Evolutionary conservation across 2,797 vertebrate genomes (phyloP).

Genomic region (Clarias laeviceps): DNA sequence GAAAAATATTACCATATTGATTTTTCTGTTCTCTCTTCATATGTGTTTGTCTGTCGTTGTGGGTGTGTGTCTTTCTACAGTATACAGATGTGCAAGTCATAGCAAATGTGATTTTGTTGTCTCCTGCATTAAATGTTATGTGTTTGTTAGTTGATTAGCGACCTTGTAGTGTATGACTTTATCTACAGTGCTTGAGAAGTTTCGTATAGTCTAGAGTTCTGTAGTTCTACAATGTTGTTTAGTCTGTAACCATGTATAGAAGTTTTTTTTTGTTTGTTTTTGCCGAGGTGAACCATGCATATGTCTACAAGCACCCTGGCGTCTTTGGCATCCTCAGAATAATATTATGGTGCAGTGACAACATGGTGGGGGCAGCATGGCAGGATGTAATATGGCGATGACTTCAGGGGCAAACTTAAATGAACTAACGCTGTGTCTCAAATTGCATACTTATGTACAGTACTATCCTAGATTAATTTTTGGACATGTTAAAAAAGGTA

Average conservation of each 20-base stretch:
- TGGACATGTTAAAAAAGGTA: not conserved
- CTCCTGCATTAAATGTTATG: not conserved
- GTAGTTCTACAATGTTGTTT: not conserved
- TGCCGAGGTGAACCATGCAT: not conserved
- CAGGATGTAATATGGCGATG: not conserved
- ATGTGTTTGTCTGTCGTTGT: not conserved
- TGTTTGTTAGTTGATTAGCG: not conserved
- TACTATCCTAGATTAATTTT: not conserved
- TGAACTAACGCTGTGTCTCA: not conserved
- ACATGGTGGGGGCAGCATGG: not conserved
- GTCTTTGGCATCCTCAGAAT: not conserved
- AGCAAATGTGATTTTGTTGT: not conserved
- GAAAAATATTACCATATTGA: not conserved
- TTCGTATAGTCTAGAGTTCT: not conserved
- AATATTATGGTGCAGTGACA: not conserved
- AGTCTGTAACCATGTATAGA: not conserved
- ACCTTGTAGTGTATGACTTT: not conserved
- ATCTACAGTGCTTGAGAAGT: not conserved
- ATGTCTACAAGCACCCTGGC: not conserved
- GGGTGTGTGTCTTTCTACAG: not conserved
- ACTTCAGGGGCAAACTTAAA: not conserved
- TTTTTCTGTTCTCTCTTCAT: slow-evolving; percentile 6
- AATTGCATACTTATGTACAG: too few relatives aligned
- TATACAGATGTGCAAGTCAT: not conserved
- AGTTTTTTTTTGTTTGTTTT: too few relatives aligned